A percentile compares a stretch with the other conserved stretches of the same genome.
Evolutionary conservation across 2,888 invertebrate species (phyloP).

Genomic region (Epirrita christyi): DNA sequence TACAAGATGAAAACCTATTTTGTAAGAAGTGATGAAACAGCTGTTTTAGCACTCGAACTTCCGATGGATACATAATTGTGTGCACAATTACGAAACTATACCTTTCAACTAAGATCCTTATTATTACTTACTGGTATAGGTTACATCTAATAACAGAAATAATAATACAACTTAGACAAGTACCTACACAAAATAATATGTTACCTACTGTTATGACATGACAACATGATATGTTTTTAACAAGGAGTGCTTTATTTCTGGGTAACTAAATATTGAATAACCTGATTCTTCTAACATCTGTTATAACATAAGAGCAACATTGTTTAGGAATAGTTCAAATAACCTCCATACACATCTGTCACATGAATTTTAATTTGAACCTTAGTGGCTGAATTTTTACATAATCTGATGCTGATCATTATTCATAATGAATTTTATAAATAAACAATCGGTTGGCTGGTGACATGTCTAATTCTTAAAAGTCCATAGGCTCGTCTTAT

Average conservation of each 20-base stretch:
- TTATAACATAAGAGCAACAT: neutral
- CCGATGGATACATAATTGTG: constrained; percentile 41
- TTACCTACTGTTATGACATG: no score
- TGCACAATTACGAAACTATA: constrained; percentile 50
- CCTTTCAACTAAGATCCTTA: constrained; percentile 28
- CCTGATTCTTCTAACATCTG: constrained; percentile 2
- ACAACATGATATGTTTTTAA: no score
- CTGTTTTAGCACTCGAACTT: constrained; percentile 61
- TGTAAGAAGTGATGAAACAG: constrained; percentile 76
- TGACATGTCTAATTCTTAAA: no score
- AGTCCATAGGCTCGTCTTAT: no score
- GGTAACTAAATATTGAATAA: neutral
- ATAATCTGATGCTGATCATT: constrained; percentile 1
- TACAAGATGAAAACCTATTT: constrained; percentile 73
- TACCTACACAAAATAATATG: no score
- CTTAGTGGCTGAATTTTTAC: neutral
- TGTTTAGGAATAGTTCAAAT: constrained; percentile 11
- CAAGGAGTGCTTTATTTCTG: neutral
- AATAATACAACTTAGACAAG: no score
- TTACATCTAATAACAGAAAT: no score
- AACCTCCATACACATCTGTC: constrained; percentile 20
- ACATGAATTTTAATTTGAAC: constrained; percentile 2
- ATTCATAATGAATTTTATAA: constrained; percentile 1
- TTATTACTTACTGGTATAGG: neutral
- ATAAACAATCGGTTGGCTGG: neutral